Evolutionary conservation across 2,797 vertebrate genomes (phyloP).

Genomic region (Adelosebastes latens): DNA sequence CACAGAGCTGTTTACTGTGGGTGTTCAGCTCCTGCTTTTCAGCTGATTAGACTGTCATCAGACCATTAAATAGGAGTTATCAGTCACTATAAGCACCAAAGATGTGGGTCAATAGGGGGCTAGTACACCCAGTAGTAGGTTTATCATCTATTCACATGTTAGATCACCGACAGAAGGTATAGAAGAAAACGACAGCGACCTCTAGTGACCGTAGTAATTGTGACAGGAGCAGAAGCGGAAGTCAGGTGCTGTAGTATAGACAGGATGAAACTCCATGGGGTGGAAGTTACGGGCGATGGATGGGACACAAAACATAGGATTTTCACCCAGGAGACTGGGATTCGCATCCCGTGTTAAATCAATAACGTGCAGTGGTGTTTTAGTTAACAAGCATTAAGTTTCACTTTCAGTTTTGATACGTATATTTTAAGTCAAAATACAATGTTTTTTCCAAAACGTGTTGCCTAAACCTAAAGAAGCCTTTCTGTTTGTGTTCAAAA

Average conservation of each 20-base stretch:
- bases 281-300: too few species aligned
- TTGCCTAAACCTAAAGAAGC: too few species aligned
- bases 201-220: not conserved
- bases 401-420: too few species aligned
- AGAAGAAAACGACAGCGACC: not conserved
- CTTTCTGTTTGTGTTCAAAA: too few species aligned
- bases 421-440: too few species aligned
- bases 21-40: not conserved
- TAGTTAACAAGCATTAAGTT: too few species aligned
- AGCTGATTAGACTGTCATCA: not conserved
- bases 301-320: too few species aligned
- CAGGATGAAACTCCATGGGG: not conserved
- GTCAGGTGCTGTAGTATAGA: not conserved
- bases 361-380: too few species aligned
- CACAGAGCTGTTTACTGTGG: not conserved
- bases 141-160: not conserved
- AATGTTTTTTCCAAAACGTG: too few species aligned
- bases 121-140: not conserved
- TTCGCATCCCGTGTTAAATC: too few species aligned
- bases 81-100: not conserved
- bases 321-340: too few species aligned
- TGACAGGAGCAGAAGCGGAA: not conserved
- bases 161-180: not conserved
- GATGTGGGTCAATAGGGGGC: not conserved
- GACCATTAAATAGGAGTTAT: not conserved